Base-by-base conservation (phyloP, 1,140 invertebrate genomes). In the Saccostrea glomerata region DNA sequence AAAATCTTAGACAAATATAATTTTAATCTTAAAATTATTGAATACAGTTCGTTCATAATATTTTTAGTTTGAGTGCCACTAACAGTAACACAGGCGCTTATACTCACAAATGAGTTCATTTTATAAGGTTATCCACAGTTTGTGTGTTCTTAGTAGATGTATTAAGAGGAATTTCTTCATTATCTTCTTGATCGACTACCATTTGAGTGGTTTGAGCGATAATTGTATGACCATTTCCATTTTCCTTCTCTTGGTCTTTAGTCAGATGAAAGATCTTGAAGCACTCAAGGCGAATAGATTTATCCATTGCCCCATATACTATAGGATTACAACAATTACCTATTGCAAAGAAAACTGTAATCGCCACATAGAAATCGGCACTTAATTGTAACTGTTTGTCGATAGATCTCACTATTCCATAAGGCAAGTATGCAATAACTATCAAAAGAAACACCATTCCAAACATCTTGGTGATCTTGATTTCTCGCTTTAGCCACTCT, bases 401-500 rank as follows among this genome's bases (percentile, higher is more conserved):
- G 40, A 94, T 93, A 20, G 92, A 91, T 23, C 95, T 91, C 2
- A 95, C 92, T 30, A 94, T 92, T 47, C 94, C 94, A 86, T 95
- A 95, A 0, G 94, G 94, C 25, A 95, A 86, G 85, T 94, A 95
- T 40, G 94, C 95, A 20, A 95, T 89, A 63, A 95, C 88, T 60
- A 95, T 94, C 20, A 95, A 90, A 9, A 95, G 89, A 88, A 95
- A 95, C 15, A 95, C 93, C 86, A 95, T 92, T 70, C 93, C 94
- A 90, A 95, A 95, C 95, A 95, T 95, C 91, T 95, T 95, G 1
- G 94, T 95, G 73, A 95, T 95, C 88, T 94, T 93, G 40, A 95
- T 94, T 89, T 95, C 95, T 17, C 94, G 90, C 56, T 92, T 91
- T 12, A 94, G 89, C 92, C 92, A 94, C 90, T 93, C 93, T 15